Base-by-base conservation (phyloP, 2,888 invertebrate species). In the Meliscaeva auricollis region DNA sequence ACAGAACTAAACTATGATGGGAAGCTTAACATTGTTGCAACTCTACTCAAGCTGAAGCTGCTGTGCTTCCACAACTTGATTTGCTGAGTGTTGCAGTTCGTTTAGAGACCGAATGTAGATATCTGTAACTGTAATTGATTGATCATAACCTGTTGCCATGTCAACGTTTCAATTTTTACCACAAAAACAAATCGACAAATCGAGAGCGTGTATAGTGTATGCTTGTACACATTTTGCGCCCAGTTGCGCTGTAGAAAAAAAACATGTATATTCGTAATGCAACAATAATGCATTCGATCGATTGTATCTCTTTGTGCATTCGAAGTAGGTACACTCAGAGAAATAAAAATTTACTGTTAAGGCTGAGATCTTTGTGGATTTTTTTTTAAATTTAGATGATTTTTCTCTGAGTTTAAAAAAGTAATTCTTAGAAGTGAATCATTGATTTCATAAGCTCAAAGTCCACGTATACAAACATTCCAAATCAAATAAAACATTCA, bases 71-170 rank as follows among this genome's bases (percentile, higher is more conserved):
- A 66, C 48, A 60, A 50, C 58, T 74, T 60, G 35, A 80, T 38
- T 48, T 70, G 15, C 35, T 60, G 52, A 46, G 41, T 22, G 46
- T 46, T 56, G 54, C 35, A 52, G 62, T 54, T 56, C 15, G 6
- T 54, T 32, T 60, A 32, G 8, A 35, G 30, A 50, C 17, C 13
- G 52, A 54, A 41, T 58, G 50, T 64, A 41, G 48, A 60, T 48
- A 75, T 46, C 46, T 38, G 30, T 62, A 70, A 70, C 66, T 80
- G 80, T 85, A 76, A 85, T 85, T 85, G 80, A 85, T 81, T 85
- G 85, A 81, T 85, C 80, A 81, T 73, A 85, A 85, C 85, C 76
- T 73, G 85, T 76, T 85, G 66, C 68, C 72, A 56, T 73, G 80
- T 81, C 60, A 80, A 80, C 76, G 66, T 76, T 85, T 85, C 68